Evolutionary conservation across 23 tunicate species (phyloP).

Genomic region (Diplosoma virens): DNA sequence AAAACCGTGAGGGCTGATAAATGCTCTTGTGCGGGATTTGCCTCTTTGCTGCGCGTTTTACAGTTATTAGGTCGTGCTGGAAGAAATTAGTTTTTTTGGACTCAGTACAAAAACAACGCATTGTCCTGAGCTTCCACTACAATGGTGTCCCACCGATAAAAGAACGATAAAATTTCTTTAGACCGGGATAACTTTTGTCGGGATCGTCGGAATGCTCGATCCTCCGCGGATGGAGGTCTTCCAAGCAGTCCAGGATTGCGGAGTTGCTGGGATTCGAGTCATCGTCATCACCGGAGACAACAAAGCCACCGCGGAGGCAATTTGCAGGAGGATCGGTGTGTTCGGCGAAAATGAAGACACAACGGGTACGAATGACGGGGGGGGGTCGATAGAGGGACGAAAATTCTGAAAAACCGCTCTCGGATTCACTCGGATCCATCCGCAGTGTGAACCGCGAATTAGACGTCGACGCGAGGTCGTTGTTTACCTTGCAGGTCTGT

Average conservation of each 20-base stretch:
- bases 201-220: conserved; percentile 99
- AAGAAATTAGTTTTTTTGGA: too few relatives aligned
- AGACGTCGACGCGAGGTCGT: too few relatives aligned
- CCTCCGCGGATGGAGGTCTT: conserved; percentile 97
- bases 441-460: too few relatives aligned
- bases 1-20: too few relatives aligned
- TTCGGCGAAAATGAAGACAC: conserved; percentile 92
- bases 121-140: too few relatives aligned
- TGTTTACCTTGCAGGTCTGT: conserved; percentile 46
- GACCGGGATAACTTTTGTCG: conserved; percentile 96
- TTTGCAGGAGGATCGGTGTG: conserved; percentile 96
- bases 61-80: too few relatives aligned
- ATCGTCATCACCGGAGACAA: conserved; percentile 99
- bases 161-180: too few relatives aligned
- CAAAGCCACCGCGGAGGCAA: conserved; percentile 99
- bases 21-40: too few relatives aligned
- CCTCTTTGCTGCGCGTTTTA: too few relatives aligned
- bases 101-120: too few relatives aligned
- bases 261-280: conserved; percentile 95
- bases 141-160: too few relatives aligned
- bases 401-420: neutral
- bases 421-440: too few relatives aligned
- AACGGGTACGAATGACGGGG: conserved; percentile 49
- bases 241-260: conserved; percentile 93
- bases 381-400: neutral